Evolutionary conservation across 2,113 vertebrate species (phyloP).

Genomic region (Holacanthus passer): DNA sequence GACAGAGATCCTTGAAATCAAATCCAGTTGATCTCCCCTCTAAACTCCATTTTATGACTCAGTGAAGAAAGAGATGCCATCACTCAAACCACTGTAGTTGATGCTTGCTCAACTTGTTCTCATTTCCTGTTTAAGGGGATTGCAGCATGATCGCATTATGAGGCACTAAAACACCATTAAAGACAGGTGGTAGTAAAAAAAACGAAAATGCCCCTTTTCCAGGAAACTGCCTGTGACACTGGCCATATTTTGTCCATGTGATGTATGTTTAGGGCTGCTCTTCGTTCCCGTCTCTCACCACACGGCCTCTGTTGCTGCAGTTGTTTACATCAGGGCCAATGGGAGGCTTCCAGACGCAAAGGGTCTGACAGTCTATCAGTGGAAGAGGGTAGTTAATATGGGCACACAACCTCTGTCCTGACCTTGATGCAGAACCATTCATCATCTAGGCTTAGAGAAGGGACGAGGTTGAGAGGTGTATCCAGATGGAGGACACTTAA

Average conservation of each 20-base stretch:
- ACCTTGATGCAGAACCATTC: constrained; percentile 69
- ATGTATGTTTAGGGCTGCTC: constrained; percentile 14
- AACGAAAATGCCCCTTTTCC: constrained; percentile 10
- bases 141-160: constrained; percentile 46
- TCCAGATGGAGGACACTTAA: constrained; percentile 58
- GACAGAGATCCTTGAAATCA: constrained; percentile 54
- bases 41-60: constrained; percentile 57
- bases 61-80: constrained; percentile 54
- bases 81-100: constrained; percentile 23
- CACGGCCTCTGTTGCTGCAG: constrained; percentile 25
- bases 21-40: constrained; percentile 58
- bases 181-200: constrained; percentile 39
- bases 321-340: constrained; percentile 71
- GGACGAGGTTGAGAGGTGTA: constrained; percentile 54
- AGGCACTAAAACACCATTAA: constrained; percentile 48
- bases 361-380: constrained; percentile 70
- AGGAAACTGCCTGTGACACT: constrained; percentile 14
- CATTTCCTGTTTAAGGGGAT: constrained; percentile 62
- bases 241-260: constrained; percentile 23
- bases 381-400: constrained; percentile 73
- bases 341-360: constrained; percentile 59
- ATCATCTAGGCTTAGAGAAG: constrained; percentile 66
- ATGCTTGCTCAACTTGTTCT: constrained; percentile 39
- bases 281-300: constrained; percentile 4
- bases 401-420: constrained; percentile 69